phyloP scores from a whole-genome alignment of 2,888 invertebrate genomes.

The Entomobrya proxima region DNA sequence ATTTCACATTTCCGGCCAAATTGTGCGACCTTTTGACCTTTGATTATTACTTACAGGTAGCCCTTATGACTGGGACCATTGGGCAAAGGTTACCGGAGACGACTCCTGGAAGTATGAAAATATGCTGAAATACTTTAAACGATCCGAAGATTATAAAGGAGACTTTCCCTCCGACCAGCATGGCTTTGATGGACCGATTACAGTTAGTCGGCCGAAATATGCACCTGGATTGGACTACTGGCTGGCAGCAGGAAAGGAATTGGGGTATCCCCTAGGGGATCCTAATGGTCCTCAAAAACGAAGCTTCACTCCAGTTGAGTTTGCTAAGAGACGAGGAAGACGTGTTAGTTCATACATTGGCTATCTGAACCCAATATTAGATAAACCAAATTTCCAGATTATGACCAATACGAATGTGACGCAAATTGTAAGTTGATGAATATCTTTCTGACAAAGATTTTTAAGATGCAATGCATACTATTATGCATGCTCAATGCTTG shows the following conservation, averaged over 20 bases:
- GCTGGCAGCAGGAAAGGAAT: slow-evolving; percentile 22
- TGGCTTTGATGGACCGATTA: slow-evolving; percentile 35
- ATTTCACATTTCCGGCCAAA: no score
- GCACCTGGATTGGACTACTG: slow-evolving; percentile 40
- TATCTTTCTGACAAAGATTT: background rate
- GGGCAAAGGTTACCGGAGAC: slow-evolving; percentile 19
- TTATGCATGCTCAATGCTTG: background rate
- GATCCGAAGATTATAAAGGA: slow-evolving; percentile 33
- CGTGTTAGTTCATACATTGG: background rate
- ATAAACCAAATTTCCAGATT: slow-evolving; percentile 32
- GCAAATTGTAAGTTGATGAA: background rate
- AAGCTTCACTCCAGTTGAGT: slow-evolving; percentile 10
- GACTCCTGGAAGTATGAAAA: slow-evolving; percentile 14
- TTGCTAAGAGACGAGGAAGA: background rate
- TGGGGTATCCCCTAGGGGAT: slow-evolving; percentile 31
- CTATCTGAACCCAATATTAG: background rate
- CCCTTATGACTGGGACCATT: slow-evolving; percentile 14
- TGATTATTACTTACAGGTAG: no score
- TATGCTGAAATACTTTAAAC: slow-evolving; percentile 29
- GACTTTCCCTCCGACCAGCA: slow-evolving; percentile 36
- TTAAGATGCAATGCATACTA: background rate
- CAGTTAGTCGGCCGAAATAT: background rate
- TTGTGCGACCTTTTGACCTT: no score
- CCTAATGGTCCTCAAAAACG: slow-evolving; percentile 57
- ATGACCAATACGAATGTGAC: slow-evolving; percentile 30